Base-by-base conservation (phyloP, 2,797 vertebrate genomes). In the Pantherophis vulpinus region DNA sequence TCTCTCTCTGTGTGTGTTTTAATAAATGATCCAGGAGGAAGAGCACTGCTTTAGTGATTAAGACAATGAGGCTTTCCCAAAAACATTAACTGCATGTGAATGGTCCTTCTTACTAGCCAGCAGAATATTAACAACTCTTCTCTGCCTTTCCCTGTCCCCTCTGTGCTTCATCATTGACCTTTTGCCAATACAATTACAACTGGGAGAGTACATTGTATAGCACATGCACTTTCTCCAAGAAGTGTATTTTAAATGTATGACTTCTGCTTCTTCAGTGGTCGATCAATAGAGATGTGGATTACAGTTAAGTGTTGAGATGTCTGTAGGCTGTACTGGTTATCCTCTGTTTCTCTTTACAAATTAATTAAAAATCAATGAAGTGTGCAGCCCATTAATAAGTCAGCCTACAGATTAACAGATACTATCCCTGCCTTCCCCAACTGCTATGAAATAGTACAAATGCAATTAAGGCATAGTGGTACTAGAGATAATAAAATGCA, bases 301-400 rank as follows among this genome's bases (percentile, higher is more conserved):
- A 98, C 98, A 98, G 97, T 91, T 98, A 98, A 98, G 98, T 98
- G 97, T 92, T 93, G 97, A 98, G 98, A 98, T 97, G 97, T 97
- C 97, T 96, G 97, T 94, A 97, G 97, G 97, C 89, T 97, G 97
- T 97, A 97, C 98, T 98, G 98, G 98, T 98, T 98, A 98, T 98
- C 97, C 98, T 98, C 97, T 91, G 96, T 97, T 98, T 98, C 97
- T 97, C 97, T 97, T 97, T 97, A 97, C 97, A 98, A 99, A 98
- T 98, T 98, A 99, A 99, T 99, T 98, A 98, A 98, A 98, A 99
- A 99, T 99, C 98, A 98, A 99, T 99, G 98, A 98, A 97, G 98
- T 98, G 97, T 98, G 97, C 97, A 98, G 97, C 97, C 98, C 98
- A 99, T 99, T 98, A 98, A 99, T 98, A 98, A 97, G 98, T 97